phyloP scores from a whole-genome alignment of 2,797 vertebrate species.

The Brachyalestes nurse region DNA sequence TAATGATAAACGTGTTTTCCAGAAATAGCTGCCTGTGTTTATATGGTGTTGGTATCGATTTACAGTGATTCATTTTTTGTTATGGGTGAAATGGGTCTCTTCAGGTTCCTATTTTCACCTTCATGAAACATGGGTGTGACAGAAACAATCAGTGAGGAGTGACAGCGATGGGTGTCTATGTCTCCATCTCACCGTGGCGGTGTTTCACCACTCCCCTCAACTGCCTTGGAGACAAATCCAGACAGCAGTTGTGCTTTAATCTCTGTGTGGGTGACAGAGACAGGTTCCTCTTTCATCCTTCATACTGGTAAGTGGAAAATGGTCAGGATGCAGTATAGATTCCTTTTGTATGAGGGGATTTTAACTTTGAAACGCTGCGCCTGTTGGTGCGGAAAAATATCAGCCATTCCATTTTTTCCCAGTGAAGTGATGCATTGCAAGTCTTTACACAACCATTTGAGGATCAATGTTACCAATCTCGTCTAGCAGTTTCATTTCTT shows the following conservation, averaged over 20 bases:
- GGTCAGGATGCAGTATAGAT: slow-evolving; percentile 49
- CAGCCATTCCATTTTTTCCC: slow-evolving; percentile 66
- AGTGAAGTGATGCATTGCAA: slow-evolving; percentile 60
- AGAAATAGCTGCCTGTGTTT: neutral
- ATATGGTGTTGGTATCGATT: slow-evolving; percentile 14
- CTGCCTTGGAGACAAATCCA: slow-evolving; percentile 58
- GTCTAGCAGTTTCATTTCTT: slow-evolving; percentile 55
- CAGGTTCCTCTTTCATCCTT: slow-evolving; percentile 51
- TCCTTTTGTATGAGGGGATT: slow-evolving; percentile 41
- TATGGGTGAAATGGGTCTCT: neutral
- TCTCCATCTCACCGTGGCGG: slow-evolving; percentile 23
- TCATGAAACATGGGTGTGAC: slow-evolving; percentile 31
- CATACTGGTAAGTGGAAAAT: slow-evolving; percentile 67
- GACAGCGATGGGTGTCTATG: slow-evolving; percentile 46
- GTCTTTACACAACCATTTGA: slow-evolving; percentile 66
- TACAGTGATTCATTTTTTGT: neutral
- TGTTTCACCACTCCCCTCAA: slow-evolving; percentile 59
- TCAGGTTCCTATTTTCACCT: slow-evolving; percentile 14
- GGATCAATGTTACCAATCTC: slow-evolving; percentile 69
- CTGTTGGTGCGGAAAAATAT: slow-evolving; percentile 58
- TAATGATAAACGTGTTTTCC: neutral
- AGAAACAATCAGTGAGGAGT: slow-evolving; percentile 53
- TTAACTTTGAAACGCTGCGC: slow-evolving; percentile 57
- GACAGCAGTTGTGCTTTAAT: slow-evolving; percentile 48
- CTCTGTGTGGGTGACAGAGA: slow-evolving; percentile 50